Percentiles rank a stretch among this genome's conserved stretches.
Evolutionary conservation across 2,888 invertebrate species (phyloP).

Genomic region (Amiota mariae): DNA sequence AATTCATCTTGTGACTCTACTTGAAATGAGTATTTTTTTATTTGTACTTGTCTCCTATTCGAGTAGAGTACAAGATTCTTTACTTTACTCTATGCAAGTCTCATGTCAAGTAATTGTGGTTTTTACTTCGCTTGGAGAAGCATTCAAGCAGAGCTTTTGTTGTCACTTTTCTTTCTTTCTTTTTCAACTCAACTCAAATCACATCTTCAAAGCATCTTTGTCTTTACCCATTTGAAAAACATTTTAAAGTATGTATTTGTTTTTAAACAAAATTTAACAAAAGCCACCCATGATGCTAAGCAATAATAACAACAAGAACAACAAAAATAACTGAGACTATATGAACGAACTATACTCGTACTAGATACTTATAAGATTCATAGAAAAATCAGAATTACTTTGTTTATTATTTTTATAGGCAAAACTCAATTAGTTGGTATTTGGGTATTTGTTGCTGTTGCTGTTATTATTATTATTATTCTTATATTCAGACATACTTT

Average conservation of each 20-base stretch:
- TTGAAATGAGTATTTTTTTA: not conserved
- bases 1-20: not conserved
- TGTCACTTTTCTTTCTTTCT: slow-evolving; percentile 5
- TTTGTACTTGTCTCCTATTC: too few relatives aligned
- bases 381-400: not conserved
- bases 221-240: not conserved
- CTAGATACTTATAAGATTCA: too few relatives aligned
- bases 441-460: slow-evolving; percentile 5
- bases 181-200: too few relatives aligned
- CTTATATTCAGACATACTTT: slow-evolving; percentile 28
- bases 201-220: too few relatives aligned
- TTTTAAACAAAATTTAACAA: slow-evolving; percentile 17
- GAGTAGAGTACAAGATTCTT: not conserved
- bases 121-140: not conserved
- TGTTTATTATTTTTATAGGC: slow-evolving; percentile 64
- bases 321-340: not conserved
- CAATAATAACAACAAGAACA: not conserved
- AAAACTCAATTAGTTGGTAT: slow-evolving; percentile 61
- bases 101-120: slow-evolving; percentile 7
- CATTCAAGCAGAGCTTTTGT: slow-evolving; percentile 20
- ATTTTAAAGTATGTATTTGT: not conserved
- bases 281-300: slow-evolving; percentile 19
- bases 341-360: too few relatives aligned
- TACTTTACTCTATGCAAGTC: not conserved
- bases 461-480: too few relatives aligned